Evolutionary conservation across 1,140 invertebrate species (phyloP).

Genomic region (Ganaspis sp.): DNA sequence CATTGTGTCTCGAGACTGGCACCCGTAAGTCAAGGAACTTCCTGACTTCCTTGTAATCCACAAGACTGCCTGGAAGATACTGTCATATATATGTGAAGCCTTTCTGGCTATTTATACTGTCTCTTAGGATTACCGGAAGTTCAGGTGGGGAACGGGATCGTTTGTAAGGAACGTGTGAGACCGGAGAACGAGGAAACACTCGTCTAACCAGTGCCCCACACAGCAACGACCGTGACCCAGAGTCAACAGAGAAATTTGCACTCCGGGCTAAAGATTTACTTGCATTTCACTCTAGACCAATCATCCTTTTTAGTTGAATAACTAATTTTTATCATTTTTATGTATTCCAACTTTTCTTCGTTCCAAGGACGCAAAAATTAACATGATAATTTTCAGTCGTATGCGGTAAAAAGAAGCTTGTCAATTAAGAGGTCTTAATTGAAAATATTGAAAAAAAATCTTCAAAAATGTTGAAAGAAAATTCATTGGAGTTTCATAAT

Average conservation of each 20-base stretch:
- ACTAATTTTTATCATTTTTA: too few relatives aligned
- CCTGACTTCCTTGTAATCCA: constrained; percentile 42
- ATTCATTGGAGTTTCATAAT: too few relatives aligned
- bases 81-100: constrained; percentile 60
- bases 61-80: constrained; percentile 47
- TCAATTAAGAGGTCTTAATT: too few relatives aligned
- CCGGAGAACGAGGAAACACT: constrained; percentile 34
- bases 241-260: constrained; percentile 58
- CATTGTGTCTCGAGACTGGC: constrained; percentile 34
- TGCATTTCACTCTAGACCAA: background rate
- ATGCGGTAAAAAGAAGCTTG: too few relatives aligned
- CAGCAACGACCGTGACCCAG: constrained; percentile 53
- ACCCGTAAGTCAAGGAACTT: constrained; percentile 22
- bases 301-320: too few relatives aligned
- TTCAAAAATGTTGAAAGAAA: too few relatives aligned
- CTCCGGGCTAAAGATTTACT: constrained; percentile 30
- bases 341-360: too few relatives aligned
- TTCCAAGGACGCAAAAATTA: too few relatives aligned
- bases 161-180: constrained; percentile 46
- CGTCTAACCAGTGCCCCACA: constrained; percentile 22
- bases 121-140: constrained; percentile 51
- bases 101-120: constrained; percentile 57
- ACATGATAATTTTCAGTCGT: too few relatives aligned
- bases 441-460: too few relatives aligned
- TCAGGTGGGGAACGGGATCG: constrained; percentile 50